phyloP scores from a whole-genome alignment of 2,797 vertebrate genomes.

The Erethizon dorsatum region DNA sequence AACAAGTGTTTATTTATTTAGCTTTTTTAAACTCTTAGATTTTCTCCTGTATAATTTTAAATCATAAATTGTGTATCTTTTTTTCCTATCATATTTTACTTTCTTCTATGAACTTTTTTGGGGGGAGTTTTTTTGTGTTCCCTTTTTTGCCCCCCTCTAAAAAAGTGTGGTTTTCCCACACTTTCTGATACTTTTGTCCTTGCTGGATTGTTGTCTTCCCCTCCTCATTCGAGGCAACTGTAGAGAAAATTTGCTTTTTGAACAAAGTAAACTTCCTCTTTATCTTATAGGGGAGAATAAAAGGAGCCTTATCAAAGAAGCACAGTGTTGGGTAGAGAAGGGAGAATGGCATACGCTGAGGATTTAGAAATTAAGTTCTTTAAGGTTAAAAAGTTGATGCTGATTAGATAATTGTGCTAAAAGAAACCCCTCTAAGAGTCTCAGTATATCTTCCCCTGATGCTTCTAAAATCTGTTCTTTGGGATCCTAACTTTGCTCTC shows the following conservation, averaged over 20 bases:
- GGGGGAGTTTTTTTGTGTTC: neutral
- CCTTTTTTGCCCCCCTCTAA: neutral
- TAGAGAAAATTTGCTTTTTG: neutral
- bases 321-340: neutral
- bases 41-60: neutral
- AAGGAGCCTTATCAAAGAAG: neutral
- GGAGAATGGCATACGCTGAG: neutral
- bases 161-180: neutral
- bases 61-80: neutral
- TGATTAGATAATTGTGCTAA: neutral
- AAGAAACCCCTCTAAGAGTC: neutral
- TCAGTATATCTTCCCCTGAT: neutral
- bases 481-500: constrained; percentile 47
- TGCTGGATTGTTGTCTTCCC: neutral
- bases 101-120: neutral
- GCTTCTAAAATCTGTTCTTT: neutral
- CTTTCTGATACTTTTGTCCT: neutral
- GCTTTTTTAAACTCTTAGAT: neutral
- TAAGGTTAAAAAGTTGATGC: neutral
- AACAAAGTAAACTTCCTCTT: neutral
- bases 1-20: neutral
- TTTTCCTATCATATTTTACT: neutral
- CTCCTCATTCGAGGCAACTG: neutral
- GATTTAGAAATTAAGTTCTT: constrained; percentile 6
- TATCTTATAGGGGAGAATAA: neutral